Conservation (phyloP, 2,888 invertebrate species). For the Troides helena region DNA sequence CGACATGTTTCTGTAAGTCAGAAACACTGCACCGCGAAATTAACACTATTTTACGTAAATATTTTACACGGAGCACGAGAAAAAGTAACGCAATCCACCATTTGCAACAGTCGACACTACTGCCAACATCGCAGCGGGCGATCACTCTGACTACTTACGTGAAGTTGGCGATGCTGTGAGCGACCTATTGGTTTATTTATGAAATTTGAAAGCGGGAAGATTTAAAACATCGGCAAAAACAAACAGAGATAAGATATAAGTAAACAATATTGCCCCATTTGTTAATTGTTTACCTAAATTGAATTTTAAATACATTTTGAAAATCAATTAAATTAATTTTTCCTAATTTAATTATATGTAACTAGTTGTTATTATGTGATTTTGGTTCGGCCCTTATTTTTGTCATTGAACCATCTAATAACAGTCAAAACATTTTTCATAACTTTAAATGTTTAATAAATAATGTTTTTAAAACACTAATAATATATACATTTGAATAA, state of each 20-base stretch:
- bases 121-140: constrained; percentile 68
- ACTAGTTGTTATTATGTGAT: too few species aligned
- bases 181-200: constrained; percentile 69
- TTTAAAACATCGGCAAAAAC: constrained; percentile 55
- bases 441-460: too few species aligned
- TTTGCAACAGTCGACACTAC: constrained; percentile 78
- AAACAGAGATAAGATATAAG: constrained; percentile 3
- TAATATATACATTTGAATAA: too few species aligned
- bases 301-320: too few species aligned
- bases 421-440: too few species aligned
- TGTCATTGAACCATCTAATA: too few species aligned
- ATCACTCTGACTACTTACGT: constrained; percentile 64
- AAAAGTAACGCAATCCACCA: constrained; percentile 81
- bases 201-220: constrained; percentile 51
- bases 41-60: constrained; percentile 81
- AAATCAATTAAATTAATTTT: too few species aligned
- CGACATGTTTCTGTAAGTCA: constrained; percentile 79
- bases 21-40: constrained; percentile 77
- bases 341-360: too few species aligned
- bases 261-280: not conserved
- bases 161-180: constrained; percentile 57
- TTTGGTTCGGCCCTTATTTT: too few species aligned
- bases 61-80: constrained; percentile 80
- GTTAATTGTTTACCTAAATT: too few species aligned
- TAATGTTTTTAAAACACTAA: too few species aligned